Percentiles rank a stretch among this genome's conserved stretches.
Evolutionary conservation across 2,113 vertebrate species (phyloP).

Genomic region (Clarias magur): DNA sequence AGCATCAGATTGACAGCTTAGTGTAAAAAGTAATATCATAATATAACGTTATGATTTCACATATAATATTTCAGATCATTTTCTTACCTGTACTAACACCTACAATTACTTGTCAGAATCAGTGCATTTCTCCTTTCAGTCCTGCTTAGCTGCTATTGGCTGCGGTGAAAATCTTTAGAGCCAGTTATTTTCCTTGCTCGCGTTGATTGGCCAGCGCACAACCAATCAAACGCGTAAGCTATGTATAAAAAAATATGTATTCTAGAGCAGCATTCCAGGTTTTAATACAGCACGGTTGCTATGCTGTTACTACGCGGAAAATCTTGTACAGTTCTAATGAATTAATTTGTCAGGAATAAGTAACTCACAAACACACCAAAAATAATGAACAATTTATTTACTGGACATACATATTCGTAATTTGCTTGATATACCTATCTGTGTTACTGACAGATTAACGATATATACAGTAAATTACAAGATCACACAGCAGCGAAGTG

Average conservation of each 20-base stretch:
- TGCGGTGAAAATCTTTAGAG: not conserved
- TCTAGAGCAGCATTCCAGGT: not conserved
- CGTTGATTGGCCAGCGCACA: slow-evolving; percentile 3
- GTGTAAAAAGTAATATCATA: not conserved
- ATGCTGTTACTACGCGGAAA: slow-evolving; percentile 13
- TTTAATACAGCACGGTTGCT: slow-evolving; percentile 23
- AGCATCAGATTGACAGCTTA: not conserved
- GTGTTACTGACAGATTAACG: not conserved
- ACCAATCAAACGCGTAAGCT: not conserved
- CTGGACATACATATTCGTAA: no score
- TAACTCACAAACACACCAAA: not conserved
- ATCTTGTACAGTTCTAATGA: no score
- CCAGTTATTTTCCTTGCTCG: not conserved
- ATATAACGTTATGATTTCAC: not conserved
- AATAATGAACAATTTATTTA: not conserved
- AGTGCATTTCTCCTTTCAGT: not conserved
- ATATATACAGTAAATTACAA: not conserved
- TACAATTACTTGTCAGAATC: not conserved
- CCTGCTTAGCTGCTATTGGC: not conserved
- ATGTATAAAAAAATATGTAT: not conserved
- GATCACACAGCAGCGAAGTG: no score
- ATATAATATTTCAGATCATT: not conserved
- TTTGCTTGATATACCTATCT: not conserved
- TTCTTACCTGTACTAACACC: not conserved
- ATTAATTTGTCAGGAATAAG: not conserved